phyloP scores from a whole-genome alignment of 2,797 vertebrate species.

The Darevskia nairensis region DNA sequence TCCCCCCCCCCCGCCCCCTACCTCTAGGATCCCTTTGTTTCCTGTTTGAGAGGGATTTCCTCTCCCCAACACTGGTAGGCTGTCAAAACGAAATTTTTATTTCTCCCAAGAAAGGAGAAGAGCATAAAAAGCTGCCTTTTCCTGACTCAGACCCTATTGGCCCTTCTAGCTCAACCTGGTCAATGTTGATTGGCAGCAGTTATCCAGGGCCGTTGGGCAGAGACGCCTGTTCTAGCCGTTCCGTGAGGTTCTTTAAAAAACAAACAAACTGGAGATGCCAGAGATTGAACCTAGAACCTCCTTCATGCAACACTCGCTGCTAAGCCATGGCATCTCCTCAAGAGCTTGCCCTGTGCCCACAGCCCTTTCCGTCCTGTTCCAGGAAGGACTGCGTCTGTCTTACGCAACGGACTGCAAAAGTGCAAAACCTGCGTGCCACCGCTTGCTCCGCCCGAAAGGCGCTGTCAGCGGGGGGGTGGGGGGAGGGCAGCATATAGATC shows the following conservation, averaged over 20 bases:
- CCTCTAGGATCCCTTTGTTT: slow-evolving; percentile 5
- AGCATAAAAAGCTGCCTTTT: background rate
- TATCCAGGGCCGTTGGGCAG: background rate
- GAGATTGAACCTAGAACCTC: background rate
- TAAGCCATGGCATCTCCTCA: background rate
- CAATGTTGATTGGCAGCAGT: background rate
- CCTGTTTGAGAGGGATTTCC: background rate
- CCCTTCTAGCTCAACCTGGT: background rate
- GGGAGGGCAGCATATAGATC: background rate
- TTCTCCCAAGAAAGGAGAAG: background rate
- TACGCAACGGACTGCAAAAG: background rate
- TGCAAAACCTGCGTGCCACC: background rate
- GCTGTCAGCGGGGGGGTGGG: no score
- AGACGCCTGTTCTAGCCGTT: background rate
- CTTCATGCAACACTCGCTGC: background rate
- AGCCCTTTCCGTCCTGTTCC: slow-evolving; percentile 7
- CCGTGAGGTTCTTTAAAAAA: background rate
- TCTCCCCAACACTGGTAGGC: background rate
- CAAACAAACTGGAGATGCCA: background rate
- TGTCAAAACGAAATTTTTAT: background rate
- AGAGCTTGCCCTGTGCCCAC: background rate
- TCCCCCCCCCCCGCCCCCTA: slow-evolving; percentile 7
- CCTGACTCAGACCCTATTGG: background rate
- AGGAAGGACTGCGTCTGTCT: slow-evolving; percentile 4
- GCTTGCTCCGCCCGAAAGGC: background rate